These are phyloP conservation scores for Bimastos eiseni DNA, from an alignment of 2,888 invertebrate species.

Conservation along the genomic window DNA sequence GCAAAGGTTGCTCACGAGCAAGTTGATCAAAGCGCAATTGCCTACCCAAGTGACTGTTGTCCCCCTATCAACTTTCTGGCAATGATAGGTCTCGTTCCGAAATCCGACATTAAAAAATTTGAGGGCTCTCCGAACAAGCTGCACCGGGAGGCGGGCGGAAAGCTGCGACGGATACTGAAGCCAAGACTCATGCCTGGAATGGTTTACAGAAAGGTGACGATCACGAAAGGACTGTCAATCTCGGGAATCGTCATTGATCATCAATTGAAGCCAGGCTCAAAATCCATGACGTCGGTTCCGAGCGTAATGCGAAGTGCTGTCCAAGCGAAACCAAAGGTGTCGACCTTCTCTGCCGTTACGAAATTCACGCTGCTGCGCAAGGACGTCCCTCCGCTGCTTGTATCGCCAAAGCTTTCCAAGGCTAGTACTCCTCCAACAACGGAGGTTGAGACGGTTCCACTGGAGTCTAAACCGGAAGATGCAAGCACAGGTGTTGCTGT, in stretches of 20 bases:
- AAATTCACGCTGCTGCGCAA: background rate
- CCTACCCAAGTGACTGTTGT: background rate
- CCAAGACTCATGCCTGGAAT: constrained; percentile 39
- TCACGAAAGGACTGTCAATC: background rate
- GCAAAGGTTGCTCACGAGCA: background rate
- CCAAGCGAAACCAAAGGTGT: background rate
- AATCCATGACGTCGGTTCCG: background rate
- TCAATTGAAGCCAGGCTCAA: background rate
- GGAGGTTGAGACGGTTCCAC: background rate
- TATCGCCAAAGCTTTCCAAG: background rate
- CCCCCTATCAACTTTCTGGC: background rate
- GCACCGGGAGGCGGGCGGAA: constrained; percentile 42
- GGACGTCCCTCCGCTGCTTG: background rate
- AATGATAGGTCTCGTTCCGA: constrained; percentile 40
- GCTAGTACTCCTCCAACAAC: background rate
- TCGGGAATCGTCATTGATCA: background rate
- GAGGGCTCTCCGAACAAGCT: constrained; percentile 33
- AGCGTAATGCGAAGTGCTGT: background rate
- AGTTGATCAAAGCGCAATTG: background rate
- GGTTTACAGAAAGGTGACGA: constrained; percentile 34
- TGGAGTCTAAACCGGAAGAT: background rate
- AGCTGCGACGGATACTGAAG: constrained; percentile 39
- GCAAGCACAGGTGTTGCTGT: no score
- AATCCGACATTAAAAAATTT: constrained; percentile 38
- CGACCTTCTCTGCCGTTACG: background rate